These are phyloP conservation scores for Matsumurasca onukii DNA, from an alignment of 1,140 invertebrate genomes.

Conservation along the genomic window DNA sequence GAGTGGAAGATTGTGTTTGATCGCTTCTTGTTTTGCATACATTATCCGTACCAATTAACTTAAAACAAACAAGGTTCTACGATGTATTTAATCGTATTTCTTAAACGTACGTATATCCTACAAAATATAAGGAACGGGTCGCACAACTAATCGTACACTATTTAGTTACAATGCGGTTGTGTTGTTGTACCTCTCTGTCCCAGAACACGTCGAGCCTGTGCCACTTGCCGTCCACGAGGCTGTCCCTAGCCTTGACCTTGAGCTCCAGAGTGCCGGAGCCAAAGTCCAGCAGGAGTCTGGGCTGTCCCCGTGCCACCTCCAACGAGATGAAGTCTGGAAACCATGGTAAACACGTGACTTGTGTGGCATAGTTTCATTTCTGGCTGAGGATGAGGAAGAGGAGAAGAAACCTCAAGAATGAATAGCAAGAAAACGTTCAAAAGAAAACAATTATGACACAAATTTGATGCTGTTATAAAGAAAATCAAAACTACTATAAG, in stretches of 20 bases:
- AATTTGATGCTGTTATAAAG: neutral
- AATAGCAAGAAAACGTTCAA: neutral
- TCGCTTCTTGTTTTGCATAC: too few relatives aligned
- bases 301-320: constrained; percentile 87
- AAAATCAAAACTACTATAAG: neutral
- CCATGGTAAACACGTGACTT: neutral
- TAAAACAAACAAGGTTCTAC: too few relatives aligned
- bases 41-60: too few relatives aligned
- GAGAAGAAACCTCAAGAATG: neutral
- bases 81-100: too few relatives aligned
- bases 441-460: neutral
- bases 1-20: too few relatives aligned
- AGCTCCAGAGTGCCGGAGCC: constrained; percentile 90
- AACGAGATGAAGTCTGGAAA: constrained; percentile 84
- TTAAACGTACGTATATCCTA: too few relatives aligned
- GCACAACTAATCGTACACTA: too few relatives aligned
- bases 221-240: constrained; percentile 91
- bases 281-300: constrained; percentile 88
- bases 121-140: too few relatives aligned
- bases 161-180: too few relatives aligned
- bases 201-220: constrained; percentile 93
- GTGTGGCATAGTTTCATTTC: too few relatives aligned
- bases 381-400: too few relatives aligned
- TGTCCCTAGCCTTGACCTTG: constrained; percentile 79
- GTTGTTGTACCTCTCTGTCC: constrained; percentile 83